phyloP scores from a whole-genome alignment of 2,888 invertebrate species.

The Caenorhabditis zanzibari region DNA sequence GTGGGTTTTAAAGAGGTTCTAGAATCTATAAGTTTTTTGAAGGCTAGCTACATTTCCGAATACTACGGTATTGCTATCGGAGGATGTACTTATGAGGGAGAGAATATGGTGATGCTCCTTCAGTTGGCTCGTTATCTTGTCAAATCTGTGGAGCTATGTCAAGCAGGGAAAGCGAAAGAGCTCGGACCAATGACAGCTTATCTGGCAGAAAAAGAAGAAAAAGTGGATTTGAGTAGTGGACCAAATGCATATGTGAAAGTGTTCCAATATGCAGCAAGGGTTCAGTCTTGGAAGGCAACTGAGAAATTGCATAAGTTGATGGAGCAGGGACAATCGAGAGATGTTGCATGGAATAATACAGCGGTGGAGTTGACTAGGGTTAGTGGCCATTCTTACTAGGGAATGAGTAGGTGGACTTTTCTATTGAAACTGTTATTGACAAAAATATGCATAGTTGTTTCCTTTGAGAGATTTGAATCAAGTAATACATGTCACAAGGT shows the following conservation, averaged over 20 bases:
- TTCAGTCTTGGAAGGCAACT: constrained; percentile 65
- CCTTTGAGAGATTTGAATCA: too few relatives aligned
- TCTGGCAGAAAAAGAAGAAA: constrained; percentile 20
- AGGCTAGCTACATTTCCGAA: constrained; percentile 84
- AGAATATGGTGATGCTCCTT: constrained; percentile 94
- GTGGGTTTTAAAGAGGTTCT: too few relatives aligned
- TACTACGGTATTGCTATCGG: constrained; percentile 87
- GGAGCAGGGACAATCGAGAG: constrained; percentile 57
- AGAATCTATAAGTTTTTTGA: constrained; percentile 9
- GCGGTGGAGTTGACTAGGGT: constrained; percentile 75
- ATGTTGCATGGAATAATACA: constrained; percentile 76
- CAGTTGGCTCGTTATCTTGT: constrained; percentile 92
- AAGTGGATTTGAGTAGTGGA: not conserved
- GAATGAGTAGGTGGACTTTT: not conserved
- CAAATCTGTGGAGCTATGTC: constrained; percentile 85
- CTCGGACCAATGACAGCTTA: constrained; percentile 70
- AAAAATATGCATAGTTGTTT: too few relatives aligned
- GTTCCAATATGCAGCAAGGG: constrained; percentile 69
- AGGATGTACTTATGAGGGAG: constrained; percentile 96
- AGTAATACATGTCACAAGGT: too few relatives aligned
- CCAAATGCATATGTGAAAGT: constrained; percentile 45
- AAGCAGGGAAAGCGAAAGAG: constrained; percentile 71
- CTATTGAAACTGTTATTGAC: not conserved
- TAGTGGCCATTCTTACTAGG: not conserved
- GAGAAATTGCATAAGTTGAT: constrained; percentile 68